These are phyloP conservation scores for Drosophila sp. DNA, from an alignment of 1,140 invertebrate genomes.

Conservation along the genomic window DNA sequence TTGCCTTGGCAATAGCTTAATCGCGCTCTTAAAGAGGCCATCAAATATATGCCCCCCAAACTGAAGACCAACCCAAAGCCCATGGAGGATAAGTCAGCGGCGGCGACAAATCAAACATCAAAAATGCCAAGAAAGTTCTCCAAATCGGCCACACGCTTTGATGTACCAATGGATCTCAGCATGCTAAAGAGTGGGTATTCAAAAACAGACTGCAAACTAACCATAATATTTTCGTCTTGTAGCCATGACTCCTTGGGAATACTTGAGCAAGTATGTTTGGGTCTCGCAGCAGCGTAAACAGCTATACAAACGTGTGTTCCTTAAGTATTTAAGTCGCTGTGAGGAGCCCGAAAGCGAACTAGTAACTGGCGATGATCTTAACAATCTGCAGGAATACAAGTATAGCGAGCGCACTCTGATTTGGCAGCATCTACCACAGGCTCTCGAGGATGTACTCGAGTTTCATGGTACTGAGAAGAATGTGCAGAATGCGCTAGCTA, in stretches of 20 bases:
- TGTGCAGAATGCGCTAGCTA: conserved; percentile 55
- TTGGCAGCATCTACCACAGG: conserved; percentile 61
- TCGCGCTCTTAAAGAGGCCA: conserved; percentile 70
- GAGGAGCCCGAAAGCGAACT: conserved; percentile 63
- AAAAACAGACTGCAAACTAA: background rate
- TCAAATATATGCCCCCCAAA: conserved; percentile 71
- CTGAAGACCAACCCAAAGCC: conserved; percentile 47
- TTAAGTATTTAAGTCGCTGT: conserved; percentile 65
- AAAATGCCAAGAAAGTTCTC: conserved; percentile 86
- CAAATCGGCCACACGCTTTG: conserved; percentile 86
- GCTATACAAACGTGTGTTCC: conserved; percentile 83
- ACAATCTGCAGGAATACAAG: conserved; percentile 51
- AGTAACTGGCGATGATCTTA: conserved; percentile 43
- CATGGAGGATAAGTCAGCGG: conserved; percentile 43
- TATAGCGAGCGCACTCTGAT: conserved; percentile 71
- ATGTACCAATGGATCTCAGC: conserved; percentile 85
- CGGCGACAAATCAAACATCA: conserved; percentile 36
- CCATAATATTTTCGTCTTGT: background rate
- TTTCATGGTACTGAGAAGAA: conserved; percentile 75
- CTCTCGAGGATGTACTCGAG: conserved; percentile 75
- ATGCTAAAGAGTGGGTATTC: conserved; percentile 83
- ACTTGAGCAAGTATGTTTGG: conserved; percentile 85
- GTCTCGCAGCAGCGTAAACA: conserved; percentile 85
- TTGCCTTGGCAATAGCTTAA: conserved; percentile 52
- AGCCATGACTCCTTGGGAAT: conserved; percentile 86